A percentile compares a stretch with the other conserved stretches of the same genome.
These are phyloP conservation scores for Graphium colonna DNA, from an alignment of 2,888 invertebrate genomes.

Conservation along the genomic window DNA sequence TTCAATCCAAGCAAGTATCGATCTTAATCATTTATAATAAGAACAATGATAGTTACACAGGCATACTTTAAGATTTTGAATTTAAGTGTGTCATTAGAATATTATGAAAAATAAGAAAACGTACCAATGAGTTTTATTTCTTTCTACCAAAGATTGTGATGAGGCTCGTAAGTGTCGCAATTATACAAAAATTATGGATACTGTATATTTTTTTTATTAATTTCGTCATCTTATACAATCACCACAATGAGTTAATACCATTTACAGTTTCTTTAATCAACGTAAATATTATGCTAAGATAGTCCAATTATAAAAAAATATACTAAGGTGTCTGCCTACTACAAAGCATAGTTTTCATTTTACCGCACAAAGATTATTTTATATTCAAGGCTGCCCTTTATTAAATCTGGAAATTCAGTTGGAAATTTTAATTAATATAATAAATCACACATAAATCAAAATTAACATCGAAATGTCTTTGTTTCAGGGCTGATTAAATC, in stretches of 20 bases:
- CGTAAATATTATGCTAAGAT: too few relatives aligned
- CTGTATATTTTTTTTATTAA: not conserved
- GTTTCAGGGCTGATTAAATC: conserved; percentile 40
- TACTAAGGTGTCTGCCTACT: too few relatives aligned
- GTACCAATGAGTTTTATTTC: not conserved
- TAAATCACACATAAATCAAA: too few relatives aligned
- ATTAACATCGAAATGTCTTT: conserved; percentile 9
- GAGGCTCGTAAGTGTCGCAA: conserved; percentile 8
- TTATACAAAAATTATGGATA: not conserved
- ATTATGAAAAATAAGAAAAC: conserved; percentile 6
- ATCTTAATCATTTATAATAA: not conserved
- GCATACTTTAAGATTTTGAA: not conserved
- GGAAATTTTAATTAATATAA: too few relatives aligned
- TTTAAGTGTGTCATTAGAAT: conserved; percentile 4
- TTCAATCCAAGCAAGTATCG: not conserved
- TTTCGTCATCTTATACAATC: too few relatives aligned
- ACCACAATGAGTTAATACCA: too few relatives aligned
- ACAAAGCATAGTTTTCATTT: too few relatives aligned
- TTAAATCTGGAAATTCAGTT: too few relatives aligned
- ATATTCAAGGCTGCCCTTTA: too few relatives aligned
- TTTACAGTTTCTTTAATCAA: too few relatives aligned
- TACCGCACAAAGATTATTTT: too few relatives aligned
- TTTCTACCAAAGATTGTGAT: not conserved
- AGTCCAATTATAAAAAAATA: too few relatives aligned
- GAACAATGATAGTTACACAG: not conserved